A percentile compares a stretch with the other conserved stretches of the same genome.
phyloP scores from a whole-genome alignment of 2,797 vertebrate genomes.

The Antennarius maculatus region DNA sequence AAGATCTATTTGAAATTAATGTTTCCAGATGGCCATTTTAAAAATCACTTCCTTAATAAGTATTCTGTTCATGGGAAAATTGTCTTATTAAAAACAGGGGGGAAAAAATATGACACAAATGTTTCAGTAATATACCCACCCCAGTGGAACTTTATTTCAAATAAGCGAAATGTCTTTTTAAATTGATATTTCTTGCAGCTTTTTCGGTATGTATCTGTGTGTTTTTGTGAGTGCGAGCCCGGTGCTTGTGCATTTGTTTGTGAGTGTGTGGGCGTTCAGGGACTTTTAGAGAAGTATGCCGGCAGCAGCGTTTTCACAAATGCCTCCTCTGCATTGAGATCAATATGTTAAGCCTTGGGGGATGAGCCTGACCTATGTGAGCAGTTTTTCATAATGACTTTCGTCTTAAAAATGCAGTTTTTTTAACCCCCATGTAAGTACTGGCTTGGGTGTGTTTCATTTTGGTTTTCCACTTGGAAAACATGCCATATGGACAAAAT shows the following conservation, averaged over 20 bases:
- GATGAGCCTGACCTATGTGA: conserved; percentile 62
- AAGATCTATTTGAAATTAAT: neutral
- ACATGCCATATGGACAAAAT: neutral
- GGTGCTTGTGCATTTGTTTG: conserved; percentile 47
- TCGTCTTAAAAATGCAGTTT: conserved; percentile 44
- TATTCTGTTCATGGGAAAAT: neutral
- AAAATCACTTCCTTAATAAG: neutral
- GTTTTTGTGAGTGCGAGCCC: conserved; percentile 10
- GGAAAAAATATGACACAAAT: conserved; percentile 2
- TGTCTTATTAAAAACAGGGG: neutral
- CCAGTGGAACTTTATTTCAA: conserved; percentile 24
- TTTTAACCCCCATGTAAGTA: conserved; percentile 4
- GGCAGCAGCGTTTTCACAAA: conserved; percentile 67
- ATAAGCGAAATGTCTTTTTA: conserved; percentile 20
- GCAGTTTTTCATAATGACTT: conserved; percentile 66
- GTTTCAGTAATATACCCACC: conserved; percentile 1
- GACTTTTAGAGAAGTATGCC: conserved; percentile 65
- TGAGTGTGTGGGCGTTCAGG: conserved; percentile 65
- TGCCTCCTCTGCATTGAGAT: conserved; percentile 74
- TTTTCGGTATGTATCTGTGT: conserved; percentile 4
- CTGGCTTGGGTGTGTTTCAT: conserved; percentile 9
- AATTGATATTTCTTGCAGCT: conserved; percentile 15
- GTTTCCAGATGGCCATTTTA: neutral
- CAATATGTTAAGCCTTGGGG: conserved; percentile 61
- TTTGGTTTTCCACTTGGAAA: conserved; percentile 11